These are phyloP conservation scores for Amiota mariae DNA, from an alignment of 2,888 invertebrate species.

Conservation along the genomic window DNA sequence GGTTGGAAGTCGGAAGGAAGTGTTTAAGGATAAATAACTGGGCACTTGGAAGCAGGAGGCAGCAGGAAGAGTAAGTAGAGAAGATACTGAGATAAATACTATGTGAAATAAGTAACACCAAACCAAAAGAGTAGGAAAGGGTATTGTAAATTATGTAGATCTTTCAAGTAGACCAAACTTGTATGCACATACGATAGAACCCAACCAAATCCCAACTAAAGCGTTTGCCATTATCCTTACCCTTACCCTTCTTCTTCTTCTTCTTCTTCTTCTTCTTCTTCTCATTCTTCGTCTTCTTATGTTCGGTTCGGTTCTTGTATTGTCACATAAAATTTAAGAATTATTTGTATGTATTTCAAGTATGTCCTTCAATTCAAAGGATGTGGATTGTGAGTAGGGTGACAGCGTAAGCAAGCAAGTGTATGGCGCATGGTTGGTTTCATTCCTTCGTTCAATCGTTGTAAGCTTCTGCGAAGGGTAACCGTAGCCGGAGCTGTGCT, in stretches of 20 bases:
- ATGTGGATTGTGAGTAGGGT: too few relatives aligned
- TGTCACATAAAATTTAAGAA: constrained; percentile 60
- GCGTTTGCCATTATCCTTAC: too few relatives aligned
- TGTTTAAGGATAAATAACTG: constrained; percentile 62
- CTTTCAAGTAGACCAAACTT: background rate
- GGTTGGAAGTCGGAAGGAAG: constrained; percentile 67
- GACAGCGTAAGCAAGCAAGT: background rate
- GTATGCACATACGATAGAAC: constrained; percentile 2
- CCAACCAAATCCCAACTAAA: background rate
- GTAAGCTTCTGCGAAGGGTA: constrained; percentile 6
- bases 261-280: too few relatives aligned
- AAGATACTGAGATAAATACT: constrained; percentile 29
- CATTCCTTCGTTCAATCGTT: too few relatives aligned
- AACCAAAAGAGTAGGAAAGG: background rate
- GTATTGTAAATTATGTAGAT: constrained; percentile 6
- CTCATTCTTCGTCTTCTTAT: too few relatives aligned
- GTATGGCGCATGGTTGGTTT: background rate
- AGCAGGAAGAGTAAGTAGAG: background rate
- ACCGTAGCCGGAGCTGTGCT: constrained; percentile 64
- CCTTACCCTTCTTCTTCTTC: too few relatives aligned
- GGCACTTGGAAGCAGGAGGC: background rate
- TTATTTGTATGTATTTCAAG: constrained; percentile 34
- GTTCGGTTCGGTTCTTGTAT: constrained; percentile 35
- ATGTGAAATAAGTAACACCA: constrained; percentile 2
- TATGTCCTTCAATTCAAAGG: constrained; percentile 5